Evolutionary conservation across 2,113 vertebrate genomes (phyloP), one percentile per base, ranked within the genome.

Genomic region (Semnopithecus entellus): DNA sequence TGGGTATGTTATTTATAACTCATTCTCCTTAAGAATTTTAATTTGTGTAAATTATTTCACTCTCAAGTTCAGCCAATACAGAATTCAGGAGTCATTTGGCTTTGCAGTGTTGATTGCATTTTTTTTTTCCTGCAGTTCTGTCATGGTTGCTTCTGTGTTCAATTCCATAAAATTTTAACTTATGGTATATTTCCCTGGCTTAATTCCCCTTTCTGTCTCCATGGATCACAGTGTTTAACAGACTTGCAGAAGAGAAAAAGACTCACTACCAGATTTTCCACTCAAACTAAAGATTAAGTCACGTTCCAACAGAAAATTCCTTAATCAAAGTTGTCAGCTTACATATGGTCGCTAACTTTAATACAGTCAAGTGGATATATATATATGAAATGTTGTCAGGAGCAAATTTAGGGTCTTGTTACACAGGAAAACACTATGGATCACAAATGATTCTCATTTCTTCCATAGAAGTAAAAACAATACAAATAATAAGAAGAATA

Each of bases 291-390:
- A 91, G 81, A 96, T 94, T 94, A 97, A 93, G 83, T 84, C 68
- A 92, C 95, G 82, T 93, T 97, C 84, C 96, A 91, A 92, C 32
- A n/a, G 82, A 93, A 91, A 90, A 87, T 90, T 73, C 50, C 79
- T 97, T 97, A 93, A 92, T 95, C 91, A 94, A 94, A 94, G 27
- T 87, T 97, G 93, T 91, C 86, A 93, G 38, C 38, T 95, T 96
- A 89, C 75, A 73, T 94, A 61, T 57, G 75, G 80, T 93, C 52
- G 6, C 38, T 94, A 73, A 27, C 8, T 93, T 88, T 94, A 84
- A 93, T 91, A 25, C 38, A 91, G 66, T 94, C 50, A 95, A 91
- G 13, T 68, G 25, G 43, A 40, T 91, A 55, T 76, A 55, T 76
- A 55, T 76, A 52, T 52, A 55, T 38, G 9, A 90, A 92, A 93